phyloP scores from a whole-genome alignment of 2,797 vertebrate genomes.

The Cyclura pinguis region DNA sequence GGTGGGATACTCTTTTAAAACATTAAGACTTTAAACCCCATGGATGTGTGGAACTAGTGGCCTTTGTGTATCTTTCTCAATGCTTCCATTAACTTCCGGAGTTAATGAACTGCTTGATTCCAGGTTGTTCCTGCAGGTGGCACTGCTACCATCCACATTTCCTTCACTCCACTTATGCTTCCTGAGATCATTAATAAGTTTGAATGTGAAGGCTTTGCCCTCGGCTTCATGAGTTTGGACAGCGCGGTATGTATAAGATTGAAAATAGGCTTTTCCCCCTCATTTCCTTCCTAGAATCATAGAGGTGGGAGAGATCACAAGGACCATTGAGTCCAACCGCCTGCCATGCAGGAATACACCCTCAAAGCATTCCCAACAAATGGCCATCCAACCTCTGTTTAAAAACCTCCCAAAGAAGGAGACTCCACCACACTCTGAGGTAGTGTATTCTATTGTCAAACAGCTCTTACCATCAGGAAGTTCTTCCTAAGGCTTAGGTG shows the following conservation, averaged over 20 bases:
- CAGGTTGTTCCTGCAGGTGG: slow-evolving; percentile 91
- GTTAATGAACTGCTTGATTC: background rate
- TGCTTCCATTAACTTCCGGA: no score
- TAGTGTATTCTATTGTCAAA: no score
- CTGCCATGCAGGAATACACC: no score
- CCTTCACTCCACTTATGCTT: slow-evolving; percentile 87
- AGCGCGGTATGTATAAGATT: slow-evolving; percentile 79
- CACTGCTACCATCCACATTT: slow-evolving; percentile 81
- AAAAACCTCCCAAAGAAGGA: no score
- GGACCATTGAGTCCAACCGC: no score
- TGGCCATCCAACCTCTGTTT: no score
- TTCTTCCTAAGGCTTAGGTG: no score
- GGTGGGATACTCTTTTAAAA: background rate
- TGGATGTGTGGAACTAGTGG: background rate
- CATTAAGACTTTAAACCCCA: background rate
- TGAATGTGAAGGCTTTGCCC: slow-evolving; percentile 79
- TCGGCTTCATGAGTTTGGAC: slow-evolving; percentile 92
- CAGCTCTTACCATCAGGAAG: no score
- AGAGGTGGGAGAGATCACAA: no score
- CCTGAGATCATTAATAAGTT: slow-evolving; percentile 68
- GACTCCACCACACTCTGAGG: no score
- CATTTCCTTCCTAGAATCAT: background rate
- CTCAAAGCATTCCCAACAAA: no score
- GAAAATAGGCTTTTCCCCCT: background rate
- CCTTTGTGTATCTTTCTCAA: background rate